phyloP scores from a whole-genome alignment of 2,888 invertebrate genomes.

The Himalopsyche kuldschensis region DNA sequence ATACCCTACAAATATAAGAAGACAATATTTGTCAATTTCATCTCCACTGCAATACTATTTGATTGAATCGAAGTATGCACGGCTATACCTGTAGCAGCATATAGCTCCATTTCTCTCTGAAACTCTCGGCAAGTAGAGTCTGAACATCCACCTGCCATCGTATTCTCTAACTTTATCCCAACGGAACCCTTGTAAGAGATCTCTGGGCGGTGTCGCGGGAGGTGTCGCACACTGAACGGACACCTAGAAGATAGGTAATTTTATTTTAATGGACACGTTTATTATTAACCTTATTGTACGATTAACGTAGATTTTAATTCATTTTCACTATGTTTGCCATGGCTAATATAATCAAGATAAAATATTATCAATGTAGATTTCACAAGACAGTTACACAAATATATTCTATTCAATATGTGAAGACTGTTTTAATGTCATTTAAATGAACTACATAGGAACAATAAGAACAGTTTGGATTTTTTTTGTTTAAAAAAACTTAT shows the following conservation, averaged over 20 bases:
- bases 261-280: no score
- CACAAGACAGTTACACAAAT: no score
- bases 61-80: not conserved
- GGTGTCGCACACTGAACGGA: conserved; percentile 69
- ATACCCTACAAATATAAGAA: conserved; percentile 58
- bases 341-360: not conserved
- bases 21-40: not conserved
- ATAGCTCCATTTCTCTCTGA: conserved; percentile 86
- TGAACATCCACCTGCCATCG: conserved; percentile 70
- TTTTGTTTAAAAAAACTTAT: no score
- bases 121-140: conserved; percentile 73
- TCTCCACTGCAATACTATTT: no score
- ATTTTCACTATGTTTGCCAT: not conserved
- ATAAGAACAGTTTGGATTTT: no score
- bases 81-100: conserved; percentile 72
- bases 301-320: not conserved
- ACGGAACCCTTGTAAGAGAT: conserved; percentile 58
- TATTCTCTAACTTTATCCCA: conserved; percentile 49
- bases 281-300: not conserved
- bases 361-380: not conserved
- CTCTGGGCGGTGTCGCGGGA: conserved; percentile 69
- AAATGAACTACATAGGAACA: not conserved
- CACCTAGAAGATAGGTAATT: conserved; percentile 41
- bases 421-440: no score
- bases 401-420: no score